phyloP scores from a whole-genome alignment of 2,113 vertebrate species.

The Hyperoodon ampullatus region DNA sequence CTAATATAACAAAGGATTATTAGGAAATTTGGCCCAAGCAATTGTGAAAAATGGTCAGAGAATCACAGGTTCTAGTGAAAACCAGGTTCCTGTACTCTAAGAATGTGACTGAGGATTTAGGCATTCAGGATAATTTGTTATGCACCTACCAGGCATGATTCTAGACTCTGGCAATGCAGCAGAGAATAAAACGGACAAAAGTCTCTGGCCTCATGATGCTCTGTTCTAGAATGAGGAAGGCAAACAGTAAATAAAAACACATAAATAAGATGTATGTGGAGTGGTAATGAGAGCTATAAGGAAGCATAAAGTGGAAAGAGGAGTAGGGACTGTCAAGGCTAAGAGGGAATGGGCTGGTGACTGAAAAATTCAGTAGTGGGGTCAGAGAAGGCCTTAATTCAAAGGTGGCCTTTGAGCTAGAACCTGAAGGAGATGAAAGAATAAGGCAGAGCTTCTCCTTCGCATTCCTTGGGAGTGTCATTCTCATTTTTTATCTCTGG shows the following conservation, averaged over 20 bases:
- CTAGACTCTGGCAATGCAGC: background rate
- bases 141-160: background rate
- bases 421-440: background rate
- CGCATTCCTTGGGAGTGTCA: background rate
- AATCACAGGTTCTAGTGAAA: background rate
- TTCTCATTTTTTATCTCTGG: background rate
- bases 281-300: background rate
- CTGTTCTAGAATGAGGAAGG: background rate
- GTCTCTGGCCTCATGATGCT: background rate
- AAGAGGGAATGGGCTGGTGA: background rate
- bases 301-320: background rate
- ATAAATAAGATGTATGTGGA: background rate
- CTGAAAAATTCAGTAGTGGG: background rate
- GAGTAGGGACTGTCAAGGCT: background rate
- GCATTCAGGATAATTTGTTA: background rate
- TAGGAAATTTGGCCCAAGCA: background rate
- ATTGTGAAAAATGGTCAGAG: background rate
- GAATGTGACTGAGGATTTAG: background rate
- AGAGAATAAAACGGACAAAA: background rate
- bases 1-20: background rate
- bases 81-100: background rate
- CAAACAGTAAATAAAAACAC: conserved; percentile 45
- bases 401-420: background rate
- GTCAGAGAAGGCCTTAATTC: background rate
- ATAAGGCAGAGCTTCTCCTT: background rate